phyloP scores from a whole-genome alignment of 1,140 invertebrate species.

The Dryas iulia region DNA sequence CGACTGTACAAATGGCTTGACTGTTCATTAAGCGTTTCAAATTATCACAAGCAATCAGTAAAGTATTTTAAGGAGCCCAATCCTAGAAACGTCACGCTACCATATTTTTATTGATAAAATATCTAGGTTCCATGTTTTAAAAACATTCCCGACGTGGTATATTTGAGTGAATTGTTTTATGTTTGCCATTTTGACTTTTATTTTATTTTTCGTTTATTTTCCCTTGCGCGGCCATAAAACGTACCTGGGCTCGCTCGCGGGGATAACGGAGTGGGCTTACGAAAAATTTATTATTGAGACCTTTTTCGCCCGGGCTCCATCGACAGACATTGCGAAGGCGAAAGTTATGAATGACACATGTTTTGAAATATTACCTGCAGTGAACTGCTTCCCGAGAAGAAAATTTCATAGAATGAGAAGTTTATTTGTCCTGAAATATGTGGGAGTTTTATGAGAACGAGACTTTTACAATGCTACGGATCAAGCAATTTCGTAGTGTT shows the following conservation, averaged over 20 bases:
- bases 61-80: not conserved
- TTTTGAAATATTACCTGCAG: conserved; percentile 80
- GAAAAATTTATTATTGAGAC: conserved; percentile 80
- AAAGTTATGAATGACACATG: conserved; percentile 80
- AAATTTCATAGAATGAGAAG: conserved; percentile 75
- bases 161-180: conserved; percentile 77
- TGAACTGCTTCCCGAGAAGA: conserved; percentile 69
- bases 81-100: not conserved
- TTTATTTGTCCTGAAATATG: conserved; percentile 79
- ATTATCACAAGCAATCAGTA: not conserved
- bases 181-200: conserved; percentile 78
- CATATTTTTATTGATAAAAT: not conserved
- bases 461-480: conserved; percentile 73
- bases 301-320: conserved; percentile 75
- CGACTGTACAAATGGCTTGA: not conserved
- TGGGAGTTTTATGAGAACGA: conserved; percentile 72
- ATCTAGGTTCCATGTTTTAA: conserved; percentile 44
- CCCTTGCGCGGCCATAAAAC: conserved; percentile 77
- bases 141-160: conserved; percentile 62
- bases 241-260: conserved; percentile 71
- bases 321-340: conserved; percentile 79
- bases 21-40: not conserved
- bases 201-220: conserved; percentile 80
- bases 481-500: conserved; percentile 71
- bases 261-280: conserved; percentile 73